phyloP scores from a whole-genome alignment of 2,888 invertebrate species.

The Hetaerina titia region DNA sequence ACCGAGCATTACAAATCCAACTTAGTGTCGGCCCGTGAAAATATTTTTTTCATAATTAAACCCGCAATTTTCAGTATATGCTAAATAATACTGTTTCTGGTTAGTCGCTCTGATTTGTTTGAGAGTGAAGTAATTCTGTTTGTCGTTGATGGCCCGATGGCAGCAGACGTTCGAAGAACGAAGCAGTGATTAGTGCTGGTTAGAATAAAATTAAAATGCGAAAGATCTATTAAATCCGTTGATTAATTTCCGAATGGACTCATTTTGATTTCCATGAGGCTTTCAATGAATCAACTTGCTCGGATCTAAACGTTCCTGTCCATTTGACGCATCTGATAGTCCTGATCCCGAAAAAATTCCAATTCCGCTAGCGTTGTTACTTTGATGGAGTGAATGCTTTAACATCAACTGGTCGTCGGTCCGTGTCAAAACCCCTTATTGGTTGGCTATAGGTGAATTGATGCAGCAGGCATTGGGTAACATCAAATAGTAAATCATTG shows the following conservation, averaged over 20 bases:
- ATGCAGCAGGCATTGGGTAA: neutral
- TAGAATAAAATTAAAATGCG: neutral
- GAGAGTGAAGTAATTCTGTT: neutral
- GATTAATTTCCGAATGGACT: neutral
- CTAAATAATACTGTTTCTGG: too few relatives aligned
- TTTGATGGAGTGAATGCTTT: neutral
- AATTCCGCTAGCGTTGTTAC: neutral
- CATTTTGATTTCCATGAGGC: neutral
- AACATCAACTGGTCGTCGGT: neutral
- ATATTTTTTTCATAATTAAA: neutral
- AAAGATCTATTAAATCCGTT: neutral
- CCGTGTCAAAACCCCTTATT: neutral
- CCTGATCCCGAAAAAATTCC: neutral
- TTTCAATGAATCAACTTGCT: neutral
- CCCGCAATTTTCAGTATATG: too few relatives aligned
- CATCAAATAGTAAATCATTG: neutral
- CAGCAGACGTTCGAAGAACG: neutral
- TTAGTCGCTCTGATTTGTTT: neutral
- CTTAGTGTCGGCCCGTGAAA: too few relatives aligned
- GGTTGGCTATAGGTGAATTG: neutral
- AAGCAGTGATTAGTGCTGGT: neutral
- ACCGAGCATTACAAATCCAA: too few relatives aligned
- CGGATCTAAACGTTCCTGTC: neutral
- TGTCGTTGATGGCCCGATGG: neutral
- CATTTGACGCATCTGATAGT: neutral